Base-by-base conservation (phyloP, 2,113 vertebrate genomes). In the Uria lomvia region DNA sequence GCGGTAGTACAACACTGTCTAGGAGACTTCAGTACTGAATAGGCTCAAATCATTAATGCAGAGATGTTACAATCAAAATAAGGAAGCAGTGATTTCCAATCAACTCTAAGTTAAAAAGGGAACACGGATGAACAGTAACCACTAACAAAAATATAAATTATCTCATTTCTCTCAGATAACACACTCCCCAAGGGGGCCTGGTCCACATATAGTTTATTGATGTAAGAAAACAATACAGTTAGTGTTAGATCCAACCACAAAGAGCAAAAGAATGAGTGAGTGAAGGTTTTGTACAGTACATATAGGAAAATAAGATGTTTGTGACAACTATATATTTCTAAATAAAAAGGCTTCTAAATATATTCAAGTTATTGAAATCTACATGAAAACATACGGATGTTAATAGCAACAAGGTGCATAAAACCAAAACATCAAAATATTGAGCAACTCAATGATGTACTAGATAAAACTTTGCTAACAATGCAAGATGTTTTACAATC, bases 181-280 rank as follows among this genome's bases (percentile, higher is more conserved):
- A 96, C 91, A 97, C 97, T 97, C 96, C 97, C 97, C 96, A 75
- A 90, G 74, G 94, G 97, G 97, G 96, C 98, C 98, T 99, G 98
- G 99, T 99, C 99, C 98, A 99, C 98, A 98, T 98, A 98, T 98
- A 98, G 98, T 99, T 99, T 99, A 99, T 99, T 98, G 98, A 99
- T 98, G 98, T 98, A 98, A 99, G 98, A 98, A 99, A 99, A 99
- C 98, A 98, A 98, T 99, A 99, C 98, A 99, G 98, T 98, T 99
- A 99, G 98, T 99, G 98, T 99, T 98, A 98, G 98, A 99, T 98
- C 98, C 98, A 98, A 98, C 97, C 98, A 98, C 98, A 98, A 98
- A 98, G 97, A 98, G 97, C 97, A 97, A 98, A 97, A 95, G 92
- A 97, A 98, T 94, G 97, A 98, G 97, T 96, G 97, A 96, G 97